phyloP scores from a whole-genome alignment of 2,888 invertebrate species.

The Mythimna albipuncta region DNA sequence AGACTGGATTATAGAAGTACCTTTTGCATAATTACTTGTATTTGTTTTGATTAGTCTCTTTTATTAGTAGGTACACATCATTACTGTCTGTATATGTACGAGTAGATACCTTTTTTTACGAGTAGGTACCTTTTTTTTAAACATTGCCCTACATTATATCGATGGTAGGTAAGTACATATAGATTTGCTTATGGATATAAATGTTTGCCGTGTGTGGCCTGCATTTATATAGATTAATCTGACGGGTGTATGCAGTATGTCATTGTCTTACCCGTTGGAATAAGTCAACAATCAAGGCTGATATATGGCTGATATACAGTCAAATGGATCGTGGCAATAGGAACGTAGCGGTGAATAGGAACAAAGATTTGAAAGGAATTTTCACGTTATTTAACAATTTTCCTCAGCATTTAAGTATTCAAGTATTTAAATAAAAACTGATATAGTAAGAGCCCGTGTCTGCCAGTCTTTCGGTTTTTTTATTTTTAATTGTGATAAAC shows the following conservation, averaged over 20 bases:
- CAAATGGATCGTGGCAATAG: no score
- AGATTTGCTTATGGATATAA: neutral
- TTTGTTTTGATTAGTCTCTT: conserved; percentile 12
- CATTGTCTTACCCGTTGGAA: neutral
- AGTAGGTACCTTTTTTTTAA: neutral
- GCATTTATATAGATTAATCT: conserved; percentile 10
- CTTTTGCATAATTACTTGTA: conserved; percentile 2
- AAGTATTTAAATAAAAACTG: no score
- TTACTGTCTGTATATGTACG: neutral
- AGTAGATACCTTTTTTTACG: no score
- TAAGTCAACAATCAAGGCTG: conserved; percentile 51
- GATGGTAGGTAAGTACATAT: neutral
- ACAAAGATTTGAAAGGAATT: no score
- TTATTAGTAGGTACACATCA: conserved; percentile 6
- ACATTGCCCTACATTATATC: conserved; percentile 5
- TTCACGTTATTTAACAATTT: no score
- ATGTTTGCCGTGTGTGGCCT: neutral
- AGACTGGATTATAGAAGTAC: neutral
- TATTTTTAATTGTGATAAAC: no score
- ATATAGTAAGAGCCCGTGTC: no score
- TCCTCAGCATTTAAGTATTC: no score
- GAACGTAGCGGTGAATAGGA: no score
- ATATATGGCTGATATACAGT: conserved; percentile 55
- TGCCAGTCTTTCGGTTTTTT: no score
- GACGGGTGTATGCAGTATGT: neutral